These are phyloP conservation scores for Metalampra italica DNA, from an alignment of 2,888 invertebrate species.

Conservation along the genomic window DNA sequence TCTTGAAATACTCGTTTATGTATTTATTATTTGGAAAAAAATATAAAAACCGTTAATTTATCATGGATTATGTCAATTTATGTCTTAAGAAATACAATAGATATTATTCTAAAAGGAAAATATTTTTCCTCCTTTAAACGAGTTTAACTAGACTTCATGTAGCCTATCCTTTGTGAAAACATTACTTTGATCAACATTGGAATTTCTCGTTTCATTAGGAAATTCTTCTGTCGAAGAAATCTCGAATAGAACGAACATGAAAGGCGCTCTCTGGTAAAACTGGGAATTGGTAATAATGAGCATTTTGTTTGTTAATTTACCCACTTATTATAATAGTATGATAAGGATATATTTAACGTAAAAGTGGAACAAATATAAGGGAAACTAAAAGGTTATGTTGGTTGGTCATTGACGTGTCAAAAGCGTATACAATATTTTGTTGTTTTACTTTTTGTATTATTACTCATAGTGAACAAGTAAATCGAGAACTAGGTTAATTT, in stretches of 20 bases:
- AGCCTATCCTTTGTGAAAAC: constrained; percentile 17
- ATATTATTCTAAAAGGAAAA: neutral
- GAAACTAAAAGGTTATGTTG: too few species aligned
- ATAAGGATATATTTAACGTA: too few species aligned
- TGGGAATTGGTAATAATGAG: neutral
- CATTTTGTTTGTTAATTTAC: neutral
- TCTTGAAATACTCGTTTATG: neutral
- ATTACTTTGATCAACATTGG: constrained; percentile 34
- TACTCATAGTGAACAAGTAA: neutral
- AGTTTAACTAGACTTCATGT: constrained; percentile 1
- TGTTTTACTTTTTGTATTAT: too few species aligned
- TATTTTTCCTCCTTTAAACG: neutral
- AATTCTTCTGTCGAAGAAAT: constrained; percentile 36
- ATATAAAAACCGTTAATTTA: neutral
- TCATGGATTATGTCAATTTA: neutral
- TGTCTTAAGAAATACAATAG: neutral
- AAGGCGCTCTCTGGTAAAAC: constrained; percentile 21
- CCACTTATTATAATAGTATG: too few species aligned
- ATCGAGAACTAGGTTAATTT: constrained; percentile 45
- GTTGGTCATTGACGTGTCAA: too few species aligned
- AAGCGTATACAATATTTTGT: too few species aligned
- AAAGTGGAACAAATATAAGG: too few species aligned
- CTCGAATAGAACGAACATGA: constrained; percentile 16
- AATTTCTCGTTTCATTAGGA: constrained; percentile 45
- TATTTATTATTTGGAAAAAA: constrained; percentile 7